Evolutionary conservation across 2,113 vertebrate species (phyloP), one percentile per base, ranked within the genome.

Genomic region (Gnathonemus longibarbis): DNA sequence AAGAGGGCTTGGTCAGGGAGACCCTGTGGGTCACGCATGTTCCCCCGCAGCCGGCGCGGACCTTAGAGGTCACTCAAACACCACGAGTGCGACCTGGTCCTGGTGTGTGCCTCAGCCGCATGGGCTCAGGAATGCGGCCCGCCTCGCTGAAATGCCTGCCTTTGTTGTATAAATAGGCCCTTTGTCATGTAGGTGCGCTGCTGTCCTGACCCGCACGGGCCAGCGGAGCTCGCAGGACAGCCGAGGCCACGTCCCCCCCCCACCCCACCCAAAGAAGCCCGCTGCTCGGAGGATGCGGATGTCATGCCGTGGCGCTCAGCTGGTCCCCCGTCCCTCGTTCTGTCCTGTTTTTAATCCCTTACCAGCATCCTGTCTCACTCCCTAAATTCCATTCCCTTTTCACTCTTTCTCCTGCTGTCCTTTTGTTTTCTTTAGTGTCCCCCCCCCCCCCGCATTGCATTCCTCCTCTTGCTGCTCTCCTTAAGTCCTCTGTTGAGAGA

Each of bases 351-450:
- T 70, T 90, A 39, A 45, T 46, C 91, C 86, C 90, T 15, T 48
- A 7, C 88, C 42, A 11, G 24, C n/a, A 35, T 87, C 49, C 27
- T 39, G n/a, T 88, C 35, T 42, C 74, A 17, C 74, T 77, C 74
- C 89, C 52, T 88, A 83, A 89, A 89, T 90, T 88, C 58, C 53
- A 84, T 1, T 85, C 90, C 84, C 91, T 91, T 92, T 89, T 94
- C 93, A 93, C 93, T 91, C 89, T 89, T 89, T 77, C 86, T 90
- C 86, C 89, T 84, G 42, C 39, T 74, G 46, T 77, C 83, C 87
- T 31, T 31, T 31, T 31, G 31, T 31, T 31, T 31, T 31, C 31
- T 31, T 31, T 1, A 31, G 31, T 31, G 31, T 31, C 31, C 21
- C 45, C 35, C 13, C 53, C n/a, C 83, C 62, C 39, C 58, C 27